A percentile compares a stretch with the other conserved stretches of the same genome.
Conservation (phyloP, 2,797 vertebrate genomes). For the Petrocephalus schoutedeni region DNA sequence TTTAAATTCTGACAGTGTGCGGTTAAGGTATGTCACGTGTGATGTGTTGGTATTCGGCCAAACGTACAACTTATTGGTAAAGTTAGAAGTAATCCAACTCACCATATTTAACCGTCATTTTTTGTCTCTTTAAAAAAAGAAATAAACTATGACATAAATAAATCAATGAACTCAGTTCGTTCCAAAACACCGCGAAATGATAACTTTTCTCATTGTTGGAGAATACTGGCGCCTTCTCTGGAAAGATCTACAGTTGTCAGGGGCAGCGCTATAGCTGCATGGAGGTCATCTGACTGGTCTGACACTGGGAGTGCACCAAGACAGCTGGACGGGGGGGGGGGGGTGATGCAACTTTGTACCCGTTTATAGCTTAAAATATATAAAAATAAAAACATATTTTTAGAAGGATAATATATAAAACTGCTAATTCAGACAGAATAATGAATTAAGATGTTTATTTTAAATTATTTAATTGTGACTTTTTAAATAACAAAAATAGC, state of each 20-base stretch:
- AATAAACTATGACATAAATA: background rate
- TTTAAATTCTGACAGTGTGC: background rate
- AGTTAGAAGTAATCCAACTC: background rate
- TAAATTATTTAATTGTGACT: background rate
- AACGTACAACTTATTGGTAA: background rate
- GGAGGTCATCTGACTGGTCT: slow-evolving; percentile 26
- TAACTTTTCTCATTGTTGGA: background rate
- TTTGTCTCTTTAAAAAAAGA: background rate
- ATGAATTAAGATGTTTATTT: background rate
- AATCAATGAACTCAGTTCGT: background rate
- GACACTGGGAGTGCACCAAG: slow-evolving; percentile 24
- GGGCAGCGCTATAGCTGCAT: background rate
- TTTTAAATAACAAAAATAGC: background rate
- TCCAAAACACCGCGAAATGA: background rate
- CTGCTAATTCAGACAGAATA: background rate
- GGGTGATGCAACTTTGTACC: background rate
- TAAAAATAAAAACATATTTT: background rate
- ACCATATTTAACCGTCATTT: background rate
- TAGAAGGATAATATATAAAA: background rate
- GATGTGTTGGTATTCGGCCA: background rate
- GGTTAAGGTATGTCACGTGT: background rate
- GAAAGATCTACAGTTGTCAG: slow-evolving; percentile 8
- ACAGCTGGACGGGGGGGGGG: background rate
- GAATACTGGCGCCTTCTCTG: background rate
- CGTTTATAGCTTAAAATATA: background rate